These are phyloP conservation scores for Leptothorax acervorum DNA, from an alignment of 2,888 invertebrate species.

Conservation along the genomic window DNA sequence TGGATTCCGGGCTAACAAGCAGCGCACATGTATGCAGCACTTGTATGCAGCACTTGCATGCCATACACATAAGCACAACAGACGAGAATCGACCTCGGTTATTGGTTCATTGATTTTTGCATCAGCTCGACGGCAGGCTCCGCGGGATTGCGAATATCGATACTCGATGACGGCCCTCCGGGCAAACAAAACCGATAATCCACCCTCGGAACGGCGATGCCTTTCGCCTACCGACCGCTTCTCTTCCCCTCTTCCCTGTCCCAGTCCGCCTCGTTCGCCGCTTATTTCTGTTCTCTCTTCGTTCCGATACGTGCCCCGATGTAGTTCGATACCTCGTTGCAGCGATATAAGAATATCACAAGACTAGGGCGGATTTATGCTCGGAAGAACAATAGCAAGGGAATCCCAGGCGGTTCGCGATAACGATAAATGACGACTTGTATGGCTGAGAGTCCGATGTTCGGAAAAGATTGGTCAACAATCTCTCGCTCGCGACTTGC, in stretches of 20 bases:
- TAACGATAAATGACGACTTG: constrained; percentile 45
- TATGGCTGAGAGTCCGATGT: constrained; percentile 20
- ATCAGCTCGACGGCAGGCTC: constrained; percentile 70
- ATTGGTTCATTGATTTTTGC: constrained; percentile 80
- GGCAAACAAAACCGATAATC: constrained; percentile 75
- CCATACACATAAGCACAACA: constrained; percentile 49
- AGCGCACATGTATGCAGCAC: constrained; percentile 52
- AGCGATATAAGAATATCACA: constrained; percentile 58
- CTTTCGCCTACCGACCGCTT: constrained; percentile 48
- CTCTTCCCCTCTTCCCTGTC: constrained; percentile 22
- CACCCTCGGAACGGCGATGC: constrained; percentile 62
- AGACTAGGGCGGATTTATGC: constrained; percentile 48
- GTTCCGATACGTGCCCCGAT: constrained; percentile 24
- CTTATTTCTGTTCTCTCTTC: constrained; percentile 43
- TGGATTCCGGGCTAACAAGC: constrained; percentile 64
- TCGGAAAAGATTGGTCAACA: constrained; percentile 20
- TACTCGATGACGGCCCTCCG: constrained; percentile 73
- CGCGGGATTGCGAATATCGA: constrained; percentile 76
- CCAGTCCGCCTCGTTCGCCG: constrained; percentile 25
- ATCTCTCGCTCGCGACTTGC: neutral
- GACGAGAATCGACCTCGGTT: constrained; percentile 70
- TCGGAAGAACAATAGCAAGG: constrained; percentile 36
- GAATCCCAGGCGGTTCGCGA: constrained; percentile 11
- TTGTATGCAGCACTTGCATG: constrained; percentile 51
- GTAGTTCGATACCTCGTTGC: constrained; percentile 47